Conservation (phyloP, 2,888 invertebrate genomes). For the Pachydiplax longipennis region DNA sequence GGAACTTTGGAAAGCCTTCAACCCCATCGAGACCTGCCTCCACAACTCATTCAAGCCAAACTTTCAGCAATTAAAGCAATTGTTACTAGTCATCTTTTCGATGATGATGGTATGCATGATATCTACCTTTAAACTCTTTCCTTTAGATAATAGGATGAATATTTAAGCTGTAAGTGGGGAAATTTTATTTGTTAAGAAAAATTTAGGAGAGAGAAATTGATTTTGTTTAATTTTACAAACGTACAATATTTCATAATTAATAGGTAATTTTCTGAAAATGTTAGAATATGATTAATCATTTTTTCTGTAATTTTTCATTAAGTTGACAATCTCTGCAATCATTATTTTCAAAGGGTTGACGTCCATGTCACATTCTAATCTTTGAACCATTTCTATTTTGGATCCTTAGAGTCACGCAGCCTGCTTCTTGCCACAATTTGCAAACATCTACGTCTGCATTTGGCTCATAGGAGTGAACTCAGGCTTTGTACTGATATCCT, state of each 20-base stretch:
- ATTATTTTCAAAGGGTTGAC: too few species aligned
- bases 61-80: conserved; percentile 83
- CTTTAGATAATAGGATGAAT: background rate
- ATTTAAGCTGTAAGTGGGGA: too few species aligned
- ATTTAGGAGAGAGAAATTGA: background rate
- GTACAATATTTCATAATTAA: too few species aligned
- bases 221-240: too few species aligned
- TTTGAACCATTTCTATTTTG: conserved; percentile 33
- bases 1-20: conserved; percentile 81
- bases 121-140: background rate
- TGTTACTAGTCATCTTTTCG: conserved; percentile 75
- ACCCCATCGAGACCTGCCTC: conserved; percentile 67
- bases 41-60: conserved; percentile 79
- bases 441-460: conserved; percentile 82
- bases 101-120: conserved; percentile 67
- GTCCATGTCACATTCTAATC: too few species aligned
- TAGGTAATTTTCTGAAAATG: too few species aligned
- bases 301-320: too few species aligned
- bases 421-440: conserved; percentile 84
- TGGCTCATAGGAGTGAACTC: conserved; percentile 82
- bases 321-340: too few species aligned
- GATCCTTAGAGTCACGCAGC: conserved; percentile 77
- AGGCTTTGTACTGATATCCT: conserved; percentile 85
- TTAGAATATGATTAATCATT: too few species aligned
- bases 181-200: conserved; percentile 48